Percentiles rank a stretch among this genome's conserved stretches.
Conservation (phyloP, 2,888 invertebrate genomes). For the Prostheceraeus crozeri region DNA sequence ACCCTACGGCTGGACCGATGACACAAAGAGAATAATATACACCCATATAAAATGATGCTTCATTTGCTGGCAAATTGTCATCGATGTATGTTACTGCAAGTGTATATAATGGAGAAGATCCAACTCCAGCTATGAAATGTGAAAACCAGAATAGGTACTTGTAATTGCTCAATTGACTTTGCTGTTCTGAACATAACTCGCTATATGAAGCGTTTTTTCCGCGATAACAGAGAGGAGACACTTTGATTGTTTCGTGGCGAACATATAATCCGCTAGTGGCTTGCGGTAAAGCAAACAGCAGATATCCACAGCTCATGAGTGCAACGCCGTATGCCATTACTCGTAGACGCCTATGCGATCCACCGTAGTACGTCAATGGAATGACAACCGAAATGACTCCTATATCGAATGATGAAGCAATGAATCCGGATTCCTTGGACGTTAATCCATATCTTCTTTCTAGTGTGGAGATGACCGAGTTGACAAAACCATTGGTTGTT, state of each 20-base stretch:
- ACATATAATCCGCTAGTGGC: too few species aligned
- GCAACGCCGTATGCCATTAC: conserved; percentile 58
- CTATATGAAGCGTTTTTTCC: too few species aligned
- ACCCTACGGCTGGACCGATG: conserved; percentile 28
- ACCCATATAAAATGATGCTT: conserved; percentile 78
- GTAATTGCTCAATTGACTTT: too few species aligned
- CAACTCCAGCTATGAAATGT: conserved; percentile 75
- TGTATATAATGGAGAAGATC: conserved; percentile 77
- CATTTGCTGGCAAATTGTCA: conserved; percentile 75
- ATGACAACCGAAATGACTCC: conserved; percentile 2
- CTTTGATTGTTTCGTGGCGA: too few species aligned
- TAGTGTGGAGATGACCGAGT: conserved; percentile 28
- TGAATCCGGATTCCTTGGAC: conserved; percentile 27
- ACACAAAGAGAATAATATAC: conserved; percentile 37
- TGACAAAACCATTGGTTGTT: conserved; percentile 35
- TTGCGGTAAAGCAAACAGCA: conserved; percentile 73
- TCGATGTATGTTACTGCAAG: conserved; percentile 79
- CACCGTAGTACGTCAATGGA: conserved; percentile 33
- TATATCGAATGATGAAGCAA: conserved; percentile 32
- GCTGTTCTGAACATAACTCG: too few species aligned
- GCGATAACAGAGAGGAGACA: too few species aligned
- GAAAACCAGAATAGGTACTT: conserved; percentile 67
- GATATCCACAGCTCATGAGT: conserved; percentile 61
- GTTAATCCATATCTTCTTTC: conserved; percentile 22
- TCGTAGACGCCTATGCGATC: not conserved